Evolutionary conservation across 2,888 invertebrate species (phyloP), one percentile per base, ranked within the genome.

Genomic region (Drosophila engyochracea): DNA sequence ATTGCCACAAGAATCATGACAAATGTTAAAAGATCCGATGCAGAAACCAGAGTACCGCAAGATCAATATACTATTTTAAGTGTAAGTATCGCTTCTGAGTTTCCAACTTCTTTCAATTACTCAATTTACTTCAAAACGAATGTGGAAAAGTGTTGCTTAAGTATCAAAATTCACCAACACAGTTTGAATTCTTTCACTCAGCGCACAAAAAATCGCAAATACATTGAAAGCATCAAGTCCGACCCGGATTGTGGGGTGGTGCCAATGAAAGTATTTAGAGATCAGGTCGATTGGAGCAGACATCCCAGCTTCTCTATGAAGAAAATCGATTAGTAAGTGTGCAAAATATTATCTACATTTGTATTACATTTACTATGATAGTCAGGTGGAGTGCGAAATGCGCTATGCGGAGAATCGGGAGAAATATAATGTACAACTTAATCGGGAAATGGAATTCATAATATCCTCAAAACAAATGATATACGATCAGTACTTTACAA

Each of bases 301-400:
- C 68, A 88, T 49, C 83, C 83, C 16, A 88, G 83, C 37, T 83
- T 70, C 33, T 63, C 66, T 1, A 57, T 85, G 4, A 47, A 66
- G 57, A 57, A 75, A 25, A 52, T 88, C 5, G 44, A 57, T 2
- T 85, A 85, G 89, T 83, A 53, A 64, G 74, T 65, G 2, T 4
- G 7, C 9, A 0, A 28, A 25, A 9, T 5, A 4, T 1, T 5
- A 5, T 41, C 0, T 3, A 0, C 47, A 4, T 9, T 16, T 41
- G 10, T 14, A 31, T 9, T 6, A 30, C 1, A n/a, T 16, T 2
- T 19, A 10, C 5, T 16, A 3, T 3, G n/a, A 6, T 12, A 83
- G 89, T 53, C 10, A 70, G 39, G 35, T 85, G 14, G 65, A 66
- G 53, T 88, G 77, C 12, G 51, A 57, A 10, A 1, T 31, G 1